phyloP scores from a whole-genome alignment of 2,888 invertebrate genomes.

The Eupithecia exiguata region DNA sequence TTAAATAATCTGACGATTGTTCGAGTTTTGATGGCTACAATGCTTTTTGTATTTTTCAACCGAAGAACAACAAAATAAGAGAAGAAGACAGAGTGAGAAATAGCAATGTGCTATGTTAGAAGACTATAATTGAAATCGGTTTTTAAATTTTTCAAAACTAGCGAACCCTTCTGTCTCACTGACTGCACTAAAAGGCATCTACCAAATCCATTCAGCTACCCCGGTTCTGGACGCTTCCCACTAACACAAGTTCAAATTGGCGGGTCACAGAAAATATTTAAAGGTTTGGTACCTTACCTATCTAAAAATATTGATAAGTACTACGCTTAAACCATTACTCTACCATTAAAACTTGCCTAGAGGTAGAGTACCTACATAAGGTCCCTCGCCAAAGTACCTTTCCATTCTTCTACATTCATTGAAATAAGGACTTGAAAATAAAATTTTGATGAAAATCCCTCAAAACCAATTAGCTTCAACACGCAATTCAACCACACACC shows the following conservation, averaged over 20 bases:
- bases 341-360: not conserved
- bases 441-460: constrained; percentile 28
- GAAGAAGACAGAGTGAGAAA: no score
- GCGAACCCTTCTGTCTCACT: no score
- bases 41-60: not conserved
- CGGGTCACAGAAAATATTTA: not conserved
- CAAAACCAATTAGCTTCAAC: constrained; percentile 45
- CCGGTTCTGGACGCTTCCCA: not conserved
- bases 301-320: not conserved
- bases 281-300: not conserved
- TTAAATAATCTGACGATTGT: not conserved
- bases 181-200: not conserved
- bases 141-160: no score
- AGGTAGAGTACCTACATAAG: not conserved
- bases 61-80: no score
- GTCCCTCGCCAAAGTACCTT: not conserved
- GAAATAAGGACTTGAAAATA: not conserved
- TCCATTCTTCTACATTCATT: not conserved
- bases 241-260: not conserved
- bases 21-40: not conserved
- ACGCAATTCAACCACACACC: constrained; percentile 32
- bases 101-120: no score
- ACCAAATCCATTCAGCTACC: not conserved
- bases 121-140: no score
- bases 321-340: not conserved